Percentiles rank a stretch among this genome's conserved stretches.
phyloP scores from a whole-genome alignment of 2,113 vertebrate species.

The Gambusia holbrooki region DNA sequence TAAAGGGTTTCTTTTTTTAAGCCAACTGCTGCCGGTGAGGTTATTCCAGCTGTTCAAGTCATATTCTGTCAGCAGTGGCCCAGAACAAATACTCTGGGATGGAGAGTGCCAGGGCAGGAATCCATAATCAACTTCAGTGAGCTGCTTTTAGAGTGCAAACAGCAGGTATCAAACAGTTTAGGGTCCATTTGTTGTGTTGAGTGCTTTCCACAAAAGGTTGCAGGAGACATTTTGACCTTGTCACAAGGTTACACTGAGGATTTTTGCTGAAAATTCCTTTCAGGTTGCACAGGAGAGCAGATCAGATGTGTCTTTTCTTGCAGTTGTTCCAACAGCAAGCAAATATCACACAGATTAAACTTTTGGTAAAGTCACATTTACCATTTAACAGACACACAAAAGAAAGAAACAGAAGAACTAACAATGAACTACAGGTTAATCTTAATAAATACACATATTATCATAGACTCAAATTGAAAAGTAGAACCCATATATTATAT shows the following conservation, averaged over 20 bases:
- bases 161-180: constrained; percentile 67
- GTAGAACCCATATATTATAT: neutral
- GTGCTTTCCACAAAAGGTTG: constrained; percentile 63
- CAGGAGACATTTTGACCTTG: constrained; percentile 62
- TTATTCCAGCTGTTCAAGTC: constrained; percentile 55
- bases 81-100: constrained; percentile 58
- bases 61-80: constrained; percentile 60
- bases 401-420: no score
- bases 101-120: constrained; percentile 42
- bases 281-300: constrained; percentile 15
- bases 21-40: constrained; percentile 26
- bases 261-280: constrained; percentile 35
- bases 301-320: constrained; percentile 33
- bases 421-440: no score
- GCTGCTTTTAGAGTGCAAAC: constrained; percentile 60
- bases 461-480: neutral
- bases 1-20: constrained; percentile 15
- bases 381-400: no score
- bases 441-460: neutral
- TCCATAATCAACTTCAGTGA: constrained; percentile 61
- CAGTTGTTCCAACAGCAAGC: constrained; percentile 8
- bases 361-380: no score
- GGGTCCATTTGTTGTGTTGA: constrained; percentile 67
- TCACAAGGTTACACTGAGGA: constrained; percentile 27
- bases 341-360: neutral